Evolutionary conservation across 2,888 invertebrate genomes (phyloP).

Genomic region (Thyatira batis): DNA sequence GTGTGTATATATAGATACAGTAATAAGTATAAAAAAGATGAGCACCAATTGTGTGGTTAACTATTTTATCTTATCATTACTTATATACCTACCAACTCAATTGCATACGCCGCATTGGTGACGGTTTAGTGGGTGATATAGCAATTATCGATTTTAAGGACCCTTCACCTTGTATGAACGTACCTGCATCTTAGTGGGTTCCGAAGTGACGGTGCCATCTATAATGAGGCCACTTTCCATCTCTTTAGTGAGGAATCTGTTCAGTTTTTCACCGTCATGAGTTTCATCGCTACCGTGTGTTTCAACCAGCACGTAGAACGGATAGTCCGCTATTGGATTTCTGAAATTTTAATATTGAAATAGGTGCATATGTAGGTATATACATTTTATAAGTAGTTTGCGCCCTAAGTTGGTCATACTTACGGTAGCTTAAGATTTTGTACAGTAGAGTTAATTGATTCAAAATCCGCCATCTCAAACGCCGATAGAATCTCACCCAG

Average conservation of each 20-base stretch:
- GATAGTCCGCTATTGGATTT: conserved; percentile 84
- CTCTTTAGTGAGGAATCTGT: conserved; percentile 87
- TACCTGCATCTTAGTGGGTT: conserved; percentile 90
- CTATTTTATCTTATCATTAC: no score
- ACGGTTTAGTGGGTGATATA: no score
- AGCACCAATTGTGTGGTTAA: no score
- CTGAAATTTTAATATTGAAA: conserved; percentile 41
- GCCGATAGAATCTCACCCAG: conserved; percentile 96
- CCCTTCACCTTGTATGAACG: no score
- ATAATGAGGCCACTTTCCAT: conserved; percentile 87
- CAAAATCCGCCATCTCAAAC: conserved; percentile 95
- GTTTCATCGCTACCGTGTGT: conserved; percentile 91
- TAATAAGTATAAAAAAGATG: no score
- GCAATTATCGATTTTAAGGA: no score
- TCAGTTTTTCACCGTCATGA: conserved; percentile 95
- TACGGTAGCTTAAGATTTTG: conserved; percentile 80
- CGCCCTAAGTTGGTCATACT: conserved; percentile 32
- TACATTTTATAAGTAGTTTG: neutral
- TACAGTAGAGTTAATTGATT: conserved; percentile 86
- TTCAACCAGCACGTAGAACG: conserved; percentile 94
- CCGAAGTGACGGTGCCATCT: conserved; percentile 94
- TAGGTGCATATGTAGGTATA: neutral
- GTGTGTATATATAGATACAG: no score
- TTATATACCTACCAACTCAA: no score
- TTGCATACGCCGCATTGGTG: no score